Evolutionary conservation across 2,888 invertebrate genomes (phyloP).

Genomic region (Aethes cnicana): DNA sequence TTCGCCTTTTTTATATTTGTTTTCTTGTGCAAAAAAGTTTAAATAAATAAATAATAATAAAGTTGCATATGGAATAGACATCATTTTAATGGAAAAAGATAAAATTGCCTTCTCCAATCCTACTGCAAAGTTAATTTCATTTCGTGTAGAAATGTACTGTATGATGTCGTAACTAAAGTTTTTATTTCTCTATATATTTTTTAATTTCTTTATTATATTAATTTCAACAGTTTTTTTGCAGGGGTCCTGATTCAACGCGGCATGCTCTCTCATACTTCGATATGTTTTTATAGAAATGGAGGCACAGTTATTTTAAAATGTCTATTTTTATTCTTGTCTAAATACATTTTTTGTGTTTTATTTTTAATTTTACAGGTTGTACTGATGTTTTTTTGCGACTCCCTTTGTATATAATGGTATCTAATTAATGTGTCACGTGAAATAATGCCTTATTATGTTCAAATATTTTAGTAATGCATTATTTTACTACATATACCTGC

Average conservation of each 20-base stretch:
- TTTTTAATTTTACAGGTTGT: conserved; percentile 43
- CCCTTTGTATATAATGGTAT: conserved; percentile 32
- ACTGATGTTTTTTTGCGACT: conserved; percentile 32
- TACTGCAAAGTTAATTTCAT: too few species aligned
- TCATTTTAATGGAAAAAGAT: too few species aligned
- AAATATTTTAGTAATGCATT: conserved; percentile 40
- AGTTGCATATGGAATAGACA: too few species aligned
- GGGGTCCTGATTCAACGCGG: conserved; percentile 41
- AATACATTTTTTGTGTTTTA: conserved; percentile 26
- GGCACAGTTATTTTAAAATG: conserved; percentile 67
- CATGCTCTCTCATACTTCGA: conserved; percentile 40
- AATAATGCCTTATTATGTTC: conserved; percentile 42
- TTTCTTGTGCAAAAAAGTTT: too few species aligned
- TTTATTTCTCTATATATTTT: too few species aligned
- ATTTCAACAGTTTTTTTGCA: conserved; percentile 43
- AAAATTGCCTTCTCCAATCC: too few species aligned
- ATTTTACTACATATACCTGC: conserved; percentile 44
- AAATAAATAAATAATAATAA: too few species aligned
- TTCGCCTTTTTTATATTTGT: too few species aligned
- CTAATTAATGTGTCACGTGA: conserved; percentile 39
- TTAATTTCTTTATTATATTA: not conserved
- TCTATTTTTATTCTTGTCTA: conserved; percentile 49
- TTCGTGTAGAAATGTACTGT: too few species aligned
- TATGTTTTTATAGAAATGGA: conserved; percentile 73
- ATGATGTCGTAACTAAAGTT: conserved; percentile 21